phyloP scores from a whole-genome alignment of 2,888 invertebrate species.

The Girardia tigrina region DNA sequence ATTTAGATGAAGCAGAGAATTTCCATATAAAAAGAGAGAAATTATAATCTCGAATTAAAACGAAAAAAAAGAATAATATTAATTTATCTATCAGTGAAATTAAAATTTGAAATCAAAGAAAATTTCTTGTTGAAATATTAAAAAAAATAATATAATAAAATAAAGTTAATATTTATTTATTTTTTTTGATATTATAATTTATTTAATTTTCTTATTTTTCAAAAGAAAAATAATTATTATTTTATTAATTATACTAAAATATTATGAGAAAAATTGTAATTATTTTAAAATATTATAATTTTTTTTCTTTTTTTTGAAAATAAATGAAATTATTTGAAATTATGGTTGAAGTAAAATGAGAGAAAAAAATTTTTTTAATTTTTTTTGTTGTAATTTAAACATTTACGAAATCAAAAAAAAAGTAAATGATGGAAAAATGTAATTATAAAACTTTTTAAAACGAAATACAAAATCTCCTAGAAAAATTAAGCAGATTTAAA shows the following conservation, averaged over 20 bases:
- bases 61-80: background rate
- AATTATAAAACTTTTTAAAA: too few relatives aligned
- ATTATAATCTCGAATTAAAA: conserved; percentile 12
- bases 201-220: background rate
- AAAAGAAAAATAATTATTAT: too few relatives aligned
- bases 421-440: too few relatives aligned
- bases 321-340: too few relatives aligned
- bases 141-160: background rate
- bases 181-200: background rate
- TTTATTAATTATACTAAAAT: too few relatives aligned
- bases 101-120: background rate
- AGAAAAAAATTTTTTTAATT: too few relatives aligned
- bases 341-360: too few relatives aligned
- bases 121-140: background rate
- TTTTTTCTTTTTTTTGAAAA: background rate
- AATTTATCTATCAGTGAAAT: conserved; percentile 8
- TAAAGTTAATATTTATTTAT: background rate
- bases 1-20: conserved; percentile 8
- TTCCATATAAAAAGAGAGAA: background rate
- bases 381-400: too few relatives aligned
- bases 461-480: too few relatives aligned
- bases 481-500: too few relatives aligned
- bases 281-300: background rate
- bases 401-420: too few relatives aligned
- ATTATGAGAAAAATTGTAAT: background rate